Evolutionary conservation across 1,140 invertebrate genomes (phyloP).

Genomic region (Macrotrachela quadricornifera): DNA sequence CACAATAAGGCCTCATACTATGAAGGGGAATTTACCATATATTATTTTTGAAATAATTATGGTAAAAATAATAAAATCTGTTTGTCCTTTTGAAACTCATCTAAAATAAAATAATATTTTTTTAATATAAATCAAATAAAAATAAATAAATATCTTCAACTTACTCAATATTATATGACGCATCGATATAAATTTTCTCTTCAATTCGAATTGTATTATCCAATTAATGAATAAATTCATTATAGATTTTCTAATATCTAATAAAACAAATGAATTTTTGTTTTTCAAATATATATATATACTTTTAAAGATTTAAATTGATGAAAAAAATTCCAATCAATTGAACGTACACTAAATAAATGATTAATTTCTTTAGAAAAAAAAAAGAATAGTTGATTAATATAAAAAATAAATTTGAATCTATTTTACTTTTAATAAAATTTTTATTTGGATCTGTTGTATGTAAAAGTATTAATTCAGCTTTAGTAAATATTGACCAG

Average conservation of each 20-base stretch:
- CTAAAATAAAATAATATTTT: too few relatives aligned
- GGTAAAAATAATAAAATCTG: conserved; percentile 97
- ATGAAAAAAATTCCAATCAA: conserved; percentile 95
- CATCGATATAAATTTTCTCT: too few relatives aligned
- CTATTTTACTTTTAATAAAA: conserved; percentile 2
- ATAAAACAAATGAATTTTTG: neutral
- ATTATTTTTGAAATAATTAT: too few relatives aligned
- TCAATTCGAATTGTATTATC: too few relatives aligned
- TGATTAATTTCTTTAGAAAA: conserved; percentile 49
- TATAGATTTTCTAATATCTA: neutral
- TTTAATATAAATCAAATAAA: too few relatives aligned
- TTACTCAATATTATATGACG: too few relatives aligned
- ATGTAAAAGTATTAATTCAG: conserved; percentile 50
- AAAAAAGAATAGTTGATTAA: conserved; percentile 10
- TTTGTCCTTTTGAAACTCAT: conserved; percentile 98
- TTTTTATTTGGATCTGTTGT: conserved; percentile 4
- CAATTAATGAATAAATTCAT: too few relatives aligned
- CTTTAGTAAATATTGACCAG: conserved; percentile 87
- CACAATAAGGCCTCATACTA: too few relatives aligned
- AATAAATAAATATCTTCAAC: too few relatives aligned
- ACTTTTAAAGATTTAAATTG: conserved; percentile 60
- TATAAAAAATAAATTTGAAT: too few relatives aligned
- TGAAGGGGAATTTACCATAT: too few relatives aligned
- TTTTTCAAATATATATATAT: neutral
- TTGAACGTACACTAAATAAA: conserved; percentile 73